phyloP scores from a whole-genome alignment of 2,797 vertebrate species.

The Cuculus canorus region DNA sequence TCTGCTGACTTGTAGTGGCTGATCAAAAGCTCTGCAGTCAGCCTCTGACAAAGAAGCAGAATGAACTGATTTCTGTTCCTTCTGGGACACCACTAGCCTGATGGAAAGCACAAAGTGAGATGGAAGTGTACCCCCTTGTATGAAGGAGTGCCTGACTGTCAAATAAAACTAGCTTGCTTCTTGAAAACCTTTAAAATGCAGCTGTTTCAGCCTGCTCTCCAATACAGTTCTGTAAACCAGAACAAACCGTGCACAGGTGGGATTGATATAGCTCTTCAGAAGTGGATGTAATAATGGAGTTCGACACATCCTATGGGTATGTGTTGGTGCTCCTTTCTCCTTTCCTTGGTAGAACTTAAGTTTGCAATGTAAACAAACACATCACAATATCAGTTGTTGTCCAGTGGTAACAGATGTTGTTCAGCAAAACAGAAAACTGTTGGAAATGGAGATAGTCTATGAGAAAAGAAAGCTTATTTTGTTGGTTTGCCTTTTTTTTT shows the following conservation, averaged over 20 bases:
- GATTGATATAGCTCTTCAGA: background rate
- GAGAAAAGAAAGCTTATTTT: background rate
- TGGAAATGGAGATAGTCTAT: background rate
- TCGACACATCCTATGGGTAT: background rate
- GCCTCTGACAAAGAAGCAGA: background rate
- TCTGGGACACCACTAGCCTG: background rate
- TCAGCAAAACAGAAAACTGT: background rate
- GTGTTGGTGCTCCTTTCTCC: background rate
- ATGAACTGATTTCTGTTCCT: background rate
- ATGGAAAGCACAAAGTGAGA: background rate
- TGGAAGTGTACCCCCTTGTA: background rate
- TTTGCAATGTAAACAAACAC: background rate
- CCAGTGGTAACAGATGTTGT: background rate
- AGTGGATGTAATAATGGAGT: background rate
- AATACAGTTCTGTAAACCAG: background rate
- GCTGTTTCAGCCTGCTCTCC: background rate
- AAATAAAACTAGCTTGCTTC: background rate
- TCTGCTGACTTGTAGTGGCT: background rate
- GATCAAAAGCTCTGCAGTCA: background rate
- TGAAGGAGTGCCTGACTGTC: background rate
- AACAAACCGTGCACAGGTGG: background rate
- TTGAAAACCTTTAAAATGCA: background rate
- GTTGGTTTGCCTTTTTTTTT: background rate
- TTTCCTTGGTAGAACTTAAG: background rate
- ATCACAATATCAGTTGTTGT: background rate